Base-by-base conservation (phyloP, 2,113 vertebrate species). In the Chinchilla lanigera region DNA sequence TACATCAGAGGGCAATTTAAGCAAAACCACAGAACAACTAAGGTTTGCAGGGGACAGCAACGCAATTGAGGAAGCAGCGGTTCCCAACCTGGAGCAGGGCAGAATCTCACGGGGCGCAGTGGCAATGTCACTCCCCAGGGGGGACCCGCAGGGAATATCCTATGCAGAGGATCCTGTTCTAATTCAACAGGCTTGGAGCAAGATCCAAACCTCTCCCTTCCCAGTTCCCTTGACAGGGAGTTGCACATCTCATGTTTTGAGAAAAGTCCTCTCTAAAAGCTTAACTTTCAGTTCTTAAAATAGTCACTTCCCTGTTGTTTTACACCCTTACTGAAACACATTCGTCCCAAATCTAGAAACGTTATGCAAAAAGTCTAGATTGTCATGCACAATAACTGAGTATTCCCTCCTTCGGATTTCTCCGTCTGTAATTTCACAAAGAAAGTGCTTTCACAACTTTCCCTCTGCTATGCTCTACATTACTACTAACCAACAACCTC, bases 1-100 rank as follows among this genome's bases (percentile, higher is more conserved):
- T 85, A 86, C 16, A 88, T 60, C 41, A 81, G 35, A 89, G 63
- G 47, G 28, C 7, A 56, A 84, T 11, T 50, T 94, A n/a, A 93
- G 52, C 24, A 83, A 95, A 94, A 95, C 65, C 61, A 69, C 94
- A 88, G 35, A 83, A 83, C 90, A 91, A 83, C 24, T 28, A 20
- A 75, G 26, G 30, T 30, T 7, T 71, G 7, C 41, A 58, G 60
- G 44, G 17, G 91, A n/a, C 0, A 73, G 54, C 65, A 87, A 41
- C 22, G 56, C 35, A 4, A 50, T n/a, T 60, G 10, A 52, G 63
- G 44, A 93, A n/a, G 17, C 4, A 33, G 30, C 12, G 24, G 58
- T 33, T 80, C 54, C 60, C 54, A 30, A 28, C 41, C 22, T 2
- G 26, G 78, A 7, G 52, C 35, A 22, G 1, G 3, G 54, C 35